Percentiles rank a stretch among this genome's conserved stretches.
Conservation (phyloP, 1,140 invertebrate species). For the Tetramorium simillimum region DNA sequence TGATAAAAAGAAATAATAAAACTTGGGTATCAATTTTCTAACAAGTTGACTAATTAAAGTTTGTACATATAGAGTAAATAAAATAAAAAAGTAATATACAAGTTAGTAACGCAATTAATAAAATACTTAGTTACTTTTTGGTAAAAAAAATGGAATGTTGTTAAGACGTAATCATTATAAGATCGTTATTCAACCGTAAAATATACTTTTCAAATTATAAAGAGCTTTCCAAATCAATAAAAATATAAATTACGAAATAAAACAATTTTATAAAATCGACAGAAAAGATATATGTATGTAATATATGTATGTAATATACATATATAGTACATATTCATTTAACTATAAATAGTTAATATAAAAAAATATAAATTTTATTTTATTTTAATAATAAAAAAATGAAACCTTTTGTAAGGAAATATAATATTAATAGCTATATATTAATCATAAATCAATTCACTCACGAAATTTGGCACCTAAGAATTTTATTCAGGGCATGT, state of each 20-base stretch:
- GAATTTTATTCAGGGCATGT: background rate
- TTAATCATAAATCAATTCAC: background rate
- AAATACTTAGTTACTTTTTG: background rate
- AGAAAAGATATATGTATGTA: background rate
- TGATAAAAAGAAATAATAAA: background rate
- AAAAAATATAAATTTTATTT: background rate
- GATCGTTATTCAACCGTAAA: background rate
- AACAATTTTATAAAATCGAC: background rate
- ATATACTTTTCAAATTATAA: background rate
- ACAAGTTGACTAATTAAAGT: background rate
- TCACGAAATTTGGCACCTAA: background rate
- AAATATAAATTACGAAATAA: background rate
- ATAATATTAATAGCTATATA: background rate
- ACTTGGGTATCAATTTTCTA: background rate
- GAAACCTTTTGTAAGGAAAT: background rate
- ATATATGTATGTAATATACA: too few species aligned
- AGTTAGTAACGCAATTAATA: background rate
- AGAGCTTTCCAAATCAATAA: background rate
- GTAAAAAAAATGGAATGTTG: background rate
- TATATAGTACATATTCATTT: too few species aligned
- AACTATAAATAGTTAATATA: background rate
- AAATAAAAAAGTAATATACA: background rate
- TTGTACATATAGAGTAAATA: background rate
- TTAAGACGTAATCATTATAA: background rate
- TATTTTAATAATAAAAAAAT: conserved; percentile 2